These are phyloP conservation scores for Oscheius sp. DNA, from an alignment of 2,888 invertebrate species.

Conservation along the genomic window DNA sequence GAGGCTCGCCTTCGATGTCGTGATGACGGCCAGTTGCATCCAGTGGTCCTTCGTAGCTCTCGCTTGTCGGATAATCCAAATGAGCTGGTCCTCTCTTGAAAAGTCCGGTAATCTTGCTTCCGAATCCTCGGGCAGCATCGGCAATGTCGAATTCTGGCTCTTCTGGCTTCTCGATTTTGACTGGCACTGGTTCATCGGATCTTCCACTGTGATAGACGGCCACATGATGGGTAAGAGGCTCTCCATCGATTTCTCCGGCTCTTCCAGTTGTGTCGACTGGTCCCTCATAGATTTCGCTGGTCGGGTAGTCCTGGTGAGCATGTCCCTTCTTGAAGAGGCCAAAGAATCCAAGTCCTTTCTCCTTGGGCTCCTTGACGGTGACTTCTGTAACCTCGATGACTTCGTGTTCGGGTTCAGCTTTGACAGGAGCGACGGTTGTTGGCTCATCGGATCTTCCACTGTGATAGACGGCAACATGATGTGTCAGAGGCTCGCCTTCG, in stretches of 20 bases:
- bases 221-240: constrained; percentile 46
- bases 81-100: constrained; percentile 45
- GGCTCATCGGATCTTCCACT: constrained; percentile 46
- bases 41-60: constrained; percentile 51
- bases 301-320: constrained; percentile 49
- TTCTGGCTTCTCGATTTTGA: constrained; percentile 18
- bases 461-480: constrained; percentile 55
- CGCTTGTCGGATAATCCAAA: constrained; percentile 52
- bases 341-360: constrained; percentile 35
- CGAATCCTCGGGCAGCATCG: constrained; percentile 23
- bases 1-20: constrained; percentile 44
- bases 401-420: constrained; percentile 19
- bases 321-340: constrained; percentile 33
- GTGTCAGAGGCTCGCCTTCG: constrained; percentile 47
- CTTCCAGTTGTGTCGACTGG: constrained; percentile 39
- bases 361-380: constrained; percentile 14
- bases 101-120: constrained; percentile 38
- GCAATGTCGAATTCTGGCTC: constrained; percentile 40
- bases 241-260: constrained; percentile 38
- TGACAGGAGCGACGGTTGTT: not conserved
- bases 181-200: constrained; percentile 43
- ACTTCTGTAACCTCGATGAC: not conserved
- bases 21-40: constrained; percentile 42
- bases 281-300: constrained; percentile 40
- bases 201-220: constrained; percentile 46